These are phyloP conservation scores for Apamea monoglypha DNA, from an alignment of 2,888 invertebrate species.

Conservation along the genomic window DNA sequence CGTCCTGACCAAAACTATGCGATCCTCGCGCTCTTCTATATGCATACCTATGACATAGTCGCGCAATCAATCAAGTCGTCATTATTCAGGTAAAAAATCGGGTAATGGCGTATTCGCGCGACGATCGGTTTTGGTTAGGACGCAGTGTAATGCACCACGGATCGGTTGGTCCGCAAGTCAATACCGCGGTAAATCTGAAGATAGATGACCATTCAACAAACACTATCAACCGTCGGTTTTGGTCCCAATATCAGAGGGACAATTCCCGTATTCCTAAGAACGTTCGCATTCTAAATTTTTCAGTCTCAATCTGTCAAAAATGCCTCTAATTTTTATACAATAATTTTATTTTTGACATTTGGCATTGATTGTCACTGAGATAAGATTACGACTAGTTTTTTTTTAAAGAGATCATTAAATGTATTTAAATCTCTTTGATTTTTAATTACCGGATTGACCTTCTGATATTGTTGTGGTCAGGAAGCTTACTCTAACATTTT, in stretches of 20 bases:
- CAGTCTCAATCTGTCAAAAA: not conserved
- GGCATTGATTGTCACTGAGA: not conserved
- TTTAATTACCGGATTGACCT: not conserved
- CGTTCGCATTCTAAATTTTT: not conserved
- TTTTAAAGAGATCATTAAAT: not conserved
- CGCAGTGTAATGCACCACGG: too few species aligned
- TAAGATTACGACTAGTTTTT: not conserved
- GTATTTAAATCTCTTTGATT: not conserved
- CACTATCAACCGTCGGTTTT: not conserved
- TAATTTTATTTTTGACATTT: too few species aligned
- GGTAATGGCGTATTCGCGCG: too few species aligned
- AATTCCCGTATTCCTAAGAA: not conserved
- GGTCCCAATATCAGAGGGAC: not conserved
- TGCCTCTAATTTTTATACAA: too few species aligned
- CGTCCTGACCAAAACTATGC: not conserved
- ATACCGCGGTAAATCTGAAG: not conserved
- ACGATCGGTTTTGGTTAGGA: too few species aligned
- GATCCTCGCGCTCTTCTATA: not conserved
- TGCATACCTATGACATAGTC: too few species aligned
- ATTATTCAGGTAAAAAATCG: too few species aligned
- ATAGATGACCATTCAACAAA: not conserved
- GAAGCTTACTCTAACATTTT: not conserved
- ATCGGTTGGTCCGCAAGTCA: not conserved
- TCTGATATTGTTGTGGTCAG: not conserved
- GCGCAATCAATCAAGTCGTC: too few species aligned